Conservation (phyloP, 2,888 invertebrate genomes). For the Hesperia comma region DNA sequence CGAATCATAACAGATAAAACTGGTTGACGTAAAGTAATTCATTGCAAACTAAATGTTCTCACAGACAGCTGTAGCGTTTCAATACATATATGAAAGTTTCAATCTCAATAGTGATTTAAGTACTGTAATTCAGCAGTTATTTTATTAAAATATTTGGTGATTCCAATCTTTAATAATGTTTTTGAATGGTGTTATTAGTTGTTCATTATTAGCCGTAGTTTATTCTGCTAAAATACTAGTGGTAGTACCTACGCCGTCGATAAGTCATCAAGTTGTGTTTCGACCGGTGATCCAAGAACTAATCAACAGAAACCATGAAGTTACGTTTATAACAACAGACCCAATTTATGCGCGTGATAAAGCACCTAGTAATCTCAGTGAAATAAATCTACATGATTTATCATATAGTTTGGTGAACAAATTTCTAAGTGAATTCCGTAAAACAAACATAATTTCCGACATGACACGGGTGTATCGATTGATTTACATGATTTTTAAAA, state of each 20-base stretch:
- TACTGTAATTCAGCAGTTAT: conserved; percentile 42
- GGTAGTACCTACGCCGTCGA: not conserved
- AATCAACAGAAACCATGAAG: not conserved
- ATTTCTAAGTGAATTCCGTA: not conserved
- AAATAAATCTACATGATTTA: conserved; percentile 3
- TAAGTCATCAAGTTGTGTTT: not conserved
- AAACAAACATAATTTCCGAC: not conserved
- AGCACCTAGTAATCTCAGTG: not conserved
- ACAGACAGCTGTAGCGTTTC: too few species aligned
- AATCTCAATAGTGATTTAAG: too few species aligned
- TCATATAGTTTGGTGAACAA: not conserved
- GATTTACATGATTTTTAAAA: not conserved
- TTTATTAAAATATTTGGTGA: too few species aligned
- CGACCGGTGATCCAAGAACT: conserved; percentile 1
- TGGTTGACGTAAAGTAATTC: too few species aligned
- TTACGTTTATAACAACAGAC: conserved; percentile 1
- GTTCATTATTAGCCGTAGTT: not conserved
- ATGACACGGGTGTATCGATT: not conserved
- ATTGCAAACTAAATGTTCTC: too few species aligned
- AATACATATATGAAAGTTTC: too few species aligned
- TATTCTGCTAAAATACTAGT: conserved; percentile 1
- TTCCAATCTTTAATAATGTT: not conserved
- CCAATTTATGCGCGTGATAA: not conserved
- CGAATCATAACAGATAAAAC: too few species aligned
- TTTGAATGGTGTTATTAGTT: not conserved